Evolutionary conservation across 2,113 vertebrate genomes (phyloP), one percentile per base, ranked within the genome.

Genomic region (Vidua chalybeata): DNA sequence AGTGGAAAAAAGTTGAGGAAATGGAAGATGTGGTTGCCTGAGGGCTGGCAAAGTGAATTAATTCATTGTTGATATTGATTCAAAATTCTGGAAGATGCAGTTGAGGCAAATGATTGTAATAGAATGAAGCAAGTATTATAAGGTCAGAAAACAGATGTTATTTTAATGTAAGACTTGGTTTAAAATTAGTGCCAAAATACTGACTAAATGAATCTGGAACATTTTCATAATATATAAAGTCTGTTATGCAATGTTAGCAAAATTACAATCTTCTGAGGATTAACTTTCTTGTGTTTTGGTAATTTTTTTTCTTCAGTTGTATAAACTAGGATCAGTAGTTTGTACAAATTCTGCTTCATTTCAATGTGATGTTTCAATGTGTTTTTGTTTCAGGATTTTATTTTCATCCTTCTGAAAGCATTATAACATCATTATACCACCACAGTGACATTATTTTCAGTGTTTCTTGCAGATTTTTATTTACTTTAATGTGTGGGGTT

Each of bases 111-210:
- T 78, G 52, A 93, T 87, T 87, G 69, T 81, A 93, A 93, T 82
- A 93, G 87, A 96, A 86, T 52, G 83, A 72, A 90, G 56, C 2
- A 12, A 89, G 83, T 93, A 76, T 82, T 94, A 24, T 4, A 78
- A 96, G 93, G 89, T 96, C 96, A 93, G 80, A 93, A 96, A 92
- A 74, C 93, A 95, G 93, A 96, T 96, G 96, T 91, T 96, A 89
- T 68, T 49, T 90, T 94, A 90, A 88, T 83, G 64, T 94, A 92
- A 74, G 61, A 54, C 72, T 45, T 8, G 5, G 66, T 82, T 94
- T 92, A 64, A 89, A 93, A 87, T 81, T 41, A 56, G 17, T 96
- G 90, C 90, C 88, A 95, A 64, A 92, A 22, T 61, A 90, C 72
- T 74, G 61, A 64, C 83, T 76, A 41, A 78, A 46, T 89, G 26